Conservation (phyloP, 2,113 vertebrate genomes). For the Gopherus flavomarginatus region DNA sequence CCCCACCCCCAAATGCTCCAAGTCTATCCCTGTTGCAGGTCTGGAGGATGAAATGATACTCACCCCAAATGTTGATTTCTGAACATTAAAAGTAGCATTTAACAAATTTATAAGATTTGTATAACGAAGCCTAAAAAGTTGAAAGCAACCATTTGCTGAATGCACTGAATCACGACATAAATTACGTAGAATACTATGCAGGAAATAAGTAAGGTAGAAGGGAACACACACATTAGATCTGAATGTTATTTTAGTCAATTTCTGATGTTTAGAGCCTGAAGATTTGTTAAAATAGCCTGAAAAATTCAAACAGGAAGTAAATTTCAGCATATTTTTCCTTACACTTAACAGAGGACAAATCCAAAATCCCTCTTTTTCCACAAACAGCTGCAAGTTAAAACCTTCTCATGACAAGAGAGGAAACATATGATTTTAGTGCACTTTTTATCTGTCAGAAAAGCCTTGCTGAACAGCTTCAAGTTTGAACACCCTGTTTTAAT, state of each 20-base stretch:
- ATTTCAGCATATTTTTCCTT: neutral
- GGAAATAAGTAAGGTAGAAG: neutral
- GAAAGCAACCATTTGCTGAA: neutral
- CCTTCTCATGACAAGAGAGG: neutral
- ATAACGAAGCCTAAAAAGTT: neutral
- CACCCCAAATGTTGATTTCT: neutral
- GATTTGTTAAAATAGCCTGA: neutral
- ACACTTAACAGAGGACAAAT: fast-evolving
- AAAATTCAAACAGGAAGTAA: neutral
- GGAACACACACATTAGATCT: neutral
- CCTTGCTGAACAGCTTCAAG: fast-evolving
- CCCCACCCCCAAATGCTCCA: neutral
- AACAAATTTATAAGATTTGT: neutral
- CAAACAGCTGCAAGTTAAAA: fast-evolving
- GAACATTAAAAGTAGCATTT: neutral
- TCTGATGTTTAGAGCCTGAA: neutral
- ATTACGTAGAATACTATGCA: neutral
- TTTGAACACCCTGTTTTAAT: fast-evolving
- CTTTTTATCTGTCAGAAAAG: neutral
- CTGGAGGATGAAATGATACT: neutral
- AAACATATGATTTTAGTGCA: fast-evolving
- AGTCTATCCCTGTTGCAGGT: neutral
- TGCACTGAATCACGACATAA: neutral
- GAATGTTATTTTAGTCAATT: neutral
- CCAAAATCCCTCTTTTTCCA: neutral